Percentiles rank a stretch among this genome's conserved stretches.
phyloP scores from a whole-genome alignment of 2,888 invertebrate genomes.

The Mechanitis messenoides region DNA sequence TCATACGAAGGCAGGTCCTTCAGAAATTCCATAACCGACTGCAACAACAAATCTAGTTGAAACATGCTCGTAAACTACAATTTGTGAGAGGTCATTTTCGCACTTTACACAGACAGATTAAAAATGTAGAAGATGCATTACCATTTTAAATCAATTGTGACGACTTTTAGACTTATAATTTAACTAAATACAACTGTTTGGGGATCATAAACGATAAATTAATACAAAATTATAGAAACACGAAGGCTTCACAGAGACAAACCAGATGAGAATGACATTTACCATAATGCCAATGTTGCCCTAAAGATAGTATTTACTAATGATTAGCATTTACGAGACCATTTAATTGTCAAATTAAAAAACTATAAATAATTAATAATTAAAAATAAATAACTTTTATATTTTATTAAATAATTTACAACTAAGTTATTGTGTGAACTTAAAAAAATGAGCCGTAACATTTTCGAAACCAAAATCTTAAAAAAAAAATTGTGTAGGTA shows the following conservation, averaged over 20 bases:
- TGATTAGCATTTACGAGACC: conserved; percentile 1
- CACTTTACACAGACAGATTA: not conserved
- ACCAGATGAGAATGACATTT: conserved; percentile 58
- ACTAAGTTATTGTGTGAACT: no score
- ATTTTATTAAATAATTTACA: no score
- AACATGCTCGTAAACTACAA: conserved; percentile 26
- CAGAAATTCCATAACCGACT: conserved; percentile 93
- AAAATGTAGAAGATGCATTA: conserved; percentile 34
- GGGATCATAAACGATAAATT: conserved; percentile 43
- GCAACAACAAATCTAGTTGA: conserved; percentile 47
- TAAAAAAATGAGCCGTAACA: no score
- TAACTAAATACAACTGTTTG: conserved; percentile 36
- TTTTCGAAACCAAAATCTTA: no score
- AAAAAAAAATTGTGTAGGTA: not conserved
- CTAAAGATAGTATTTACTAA: not conserved
- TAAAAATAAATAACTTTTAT: no score
- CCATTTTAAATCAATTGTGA: conserved; percentile 49
- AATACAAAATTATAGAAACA: conserved; percentile 50
- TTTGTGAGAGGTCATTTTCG: not conserved
- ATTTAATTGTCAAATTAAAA: not conserved
- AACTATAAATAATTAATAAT: no score
- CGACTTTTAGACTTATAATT: conserved; percentile 32
- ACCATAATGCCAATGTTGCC: conserved; percentile 19
- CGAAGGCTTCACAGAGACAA: conserved; percentile 38
- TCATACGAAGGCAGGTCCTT: conserved; percentile 94